Percentiles rank a stretch among this genome's conserved stretches.
These are phyloP conservation scores for Egretta garzetta DNA, from an alignment of 2,113 vertebrate genomes.

Conservation along the genomic window DNA sequence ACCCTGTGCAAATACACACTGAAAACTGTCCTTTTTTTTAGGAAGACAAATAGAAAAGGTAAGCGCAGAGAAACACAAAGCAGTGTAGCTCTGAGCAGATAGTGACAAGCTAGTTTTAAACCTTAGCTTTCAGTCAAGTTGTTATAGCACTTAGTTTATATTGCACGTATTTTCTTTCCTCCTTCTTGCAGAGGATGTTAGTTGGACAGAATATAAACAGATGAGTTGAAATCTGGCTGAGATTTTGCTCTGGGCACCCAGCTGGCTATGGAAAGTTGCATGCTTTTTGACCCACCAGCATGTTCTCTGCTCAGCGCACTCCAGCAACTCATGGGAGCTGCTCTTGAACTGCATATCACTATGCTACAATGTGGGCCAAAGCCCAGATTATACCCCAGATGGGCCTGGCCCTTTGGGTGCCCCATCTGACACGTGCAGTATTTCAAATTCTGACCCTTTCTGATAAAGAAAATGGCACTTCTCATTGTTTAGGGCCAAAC, in stretches of 20 bases:
- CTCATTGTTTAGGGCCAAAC: neutral
- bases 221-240: neutral
- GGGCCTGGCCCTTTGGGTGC: neutral
- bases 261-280: neutral
- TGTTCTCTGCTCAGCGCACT: neutral
- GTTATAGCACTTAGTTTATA: neutral
- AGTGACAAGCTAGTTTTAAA: neutral
- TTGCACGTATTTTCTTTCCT: neutral
- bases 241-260: neutral
- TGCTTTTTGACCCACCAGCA: neutral
- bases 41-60: neutral
- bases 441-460: neutral
- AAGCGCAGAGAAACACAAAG: neutral
- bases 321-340: fast-evolving
- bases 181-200: neutral
- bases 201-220: neutral
- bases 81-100: neutral
- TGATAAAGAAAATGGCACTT: neutral
- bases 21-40: neutral
- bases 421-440: neutral
- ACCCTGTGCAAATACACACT: neutral
- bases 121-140: neutral
- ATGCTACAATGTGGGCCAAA: neutral
- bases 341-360: neutral
- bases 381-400: neutral